Evolutionary conservation across 2,888 invertebrate species (phyloP).

Genomic region (Ectemnius lituratus): DNA sequence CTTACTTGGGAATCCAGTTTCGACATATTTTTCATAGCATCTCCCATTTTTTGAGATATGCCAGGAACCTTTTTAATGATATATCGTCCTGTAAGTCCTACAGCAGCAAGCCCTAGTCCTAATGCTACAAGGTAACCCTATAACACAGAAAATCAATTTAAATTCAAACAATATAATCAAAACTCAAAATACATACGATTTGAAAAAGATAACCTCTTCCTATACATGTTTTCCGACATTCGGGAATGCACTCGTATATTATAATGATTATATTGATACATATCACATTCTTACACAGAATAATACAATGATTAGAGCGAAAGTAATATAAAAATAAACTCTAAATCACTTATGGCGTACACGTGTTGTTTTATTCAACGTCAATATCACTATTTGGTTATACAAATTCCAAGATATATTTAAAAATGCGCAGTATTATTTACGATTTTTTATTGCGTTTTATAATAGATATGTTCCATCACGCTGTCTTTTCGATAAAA

Average conservation of each 20-base stretch:
- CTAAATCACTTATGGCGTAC: too few species aligned
- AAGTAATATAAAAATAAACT: too few species aligned
- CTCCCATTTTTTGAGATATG: constrained; percentile 86
- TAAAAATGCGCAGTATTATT: too few species aligned
- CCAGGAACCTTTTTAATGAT: constrained; percentile 87
- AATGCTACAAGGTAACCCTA: constrained; percentile 84
- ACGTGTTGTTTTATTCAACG: too few species aligned
- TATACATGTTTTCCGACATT: too few species aligned
- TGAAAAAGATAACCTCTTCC: too few species aligned
- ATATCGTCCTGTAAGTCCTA: constrained; percentile 93
- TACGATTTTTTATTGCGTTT: neutral
- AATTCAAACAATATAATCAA: neutral
- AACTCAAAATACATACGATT: neutral
- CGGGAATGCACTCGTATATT: too few species aligned
- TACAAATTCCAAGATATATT: too few species aligned
- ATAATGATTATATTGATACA: neutral
- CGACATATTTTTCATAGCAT: constrained; percentile 88
- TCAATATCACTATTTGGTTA: too few species aligned
- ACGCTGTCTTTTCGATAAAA: neutral
- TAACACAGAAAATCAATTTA: neutral
- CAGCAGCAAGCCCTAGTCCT: constrained; percentile 93
- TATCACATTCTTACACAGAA: too few species aligned
- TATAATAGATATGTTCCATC: neutral
- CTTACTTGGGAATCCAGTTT: constrained; percentile 85
- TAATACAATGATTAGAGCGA: too few species aligned